phyloP scores from a whole-genome alignment of 2,113 vertebrate genomes.

The Pachycephala philippinensis region DNA sequence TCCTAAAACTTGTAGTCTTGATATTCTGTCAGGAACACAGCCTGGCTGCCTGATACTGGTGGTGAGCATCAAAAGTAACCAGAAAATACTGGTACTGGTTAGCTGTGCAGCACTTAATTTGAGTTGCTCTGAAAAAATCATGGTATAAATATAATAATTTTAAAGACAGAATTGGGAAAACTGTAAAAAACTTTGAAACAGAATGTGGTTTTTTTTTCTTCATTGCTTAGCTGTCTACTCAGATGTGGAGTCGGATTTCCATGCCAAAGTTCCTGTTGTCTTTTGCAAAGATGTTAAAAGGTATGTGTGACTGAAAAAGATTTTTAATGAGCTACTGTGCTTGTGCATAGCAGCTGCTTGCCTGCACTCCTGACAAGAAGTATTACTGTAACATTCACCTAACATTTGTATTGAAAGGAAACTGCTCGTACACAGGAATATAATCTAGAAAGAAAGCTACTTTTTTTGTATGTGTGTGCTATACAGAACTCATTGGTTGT shows the following conservation, averaged over 20 bases:
- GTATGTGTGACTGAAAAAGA: constrained; percentile 66
- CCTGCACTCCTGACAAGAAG: background rate
- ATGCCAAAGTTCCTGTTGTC: constrained; percentile 97
- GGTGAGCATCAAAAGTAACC: background rate
- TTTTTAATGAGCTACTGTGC: background rate
- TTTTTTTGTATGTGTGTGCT: background rate
- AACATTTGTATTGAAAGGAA: background rate
- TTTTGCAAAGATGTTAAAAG: constrained; percentile 90
- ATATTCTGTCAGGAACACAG: background rate
- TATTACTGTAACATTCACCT: background rate
- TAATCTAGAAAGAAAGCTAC: background rate
- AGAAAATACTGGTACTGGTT: background rate
- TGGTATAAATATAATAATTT: background rate
- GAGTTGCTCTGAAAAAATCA: background rate
- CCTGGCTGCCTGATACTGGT: background rate
- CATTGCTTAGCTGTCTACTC: constrained; percentile 80
- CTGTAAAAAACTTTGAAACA: background rate
- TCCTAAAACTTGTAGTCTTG: background rate
- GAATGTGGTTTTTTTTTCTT: background rate
- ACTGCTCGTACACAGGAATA: background rate
- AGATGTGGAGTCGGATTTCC: constrained; percentile 97
- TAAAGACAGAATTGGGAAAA: background rate
- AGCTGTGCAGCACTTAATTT: background rate
- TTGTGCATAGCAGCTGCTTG: background rate
- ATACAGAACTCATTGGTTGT: background rate